Percentiles rank a stretch among this genome's conserved stretches.
These are phyloP conservation scores for Hecatera dysodea DNA, from an alignment of 2,888 invertebrate genomes.

Conservation along the genomic window DNA sequence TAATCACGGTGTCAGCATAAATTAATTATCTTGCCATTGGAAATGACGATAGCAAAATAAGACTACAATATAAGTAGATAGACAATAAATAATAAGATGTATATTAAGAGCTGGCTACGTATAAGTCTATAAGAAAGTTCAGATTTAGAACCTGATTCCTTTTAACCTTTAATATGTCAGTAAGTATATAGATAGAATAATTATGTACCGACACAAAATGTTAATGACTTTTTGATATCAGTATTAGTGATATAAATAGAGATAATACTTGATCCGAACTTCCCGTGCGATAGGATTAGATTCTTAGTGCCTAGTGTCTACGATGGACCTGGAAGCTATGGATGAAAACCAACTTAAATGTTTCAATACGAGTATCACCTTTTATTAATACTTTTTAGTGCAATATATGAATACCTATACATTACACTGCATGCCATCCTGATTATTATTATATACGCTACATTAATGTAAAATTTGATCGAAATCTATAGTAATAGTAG, in stretches of 20 bases:
- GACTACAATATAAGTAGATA: slow-evolving; percentile 3
- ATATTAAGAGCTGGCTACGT: slow-evolving; percentile 14
- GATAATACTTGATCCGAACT: slow-evolving; percentile 26
- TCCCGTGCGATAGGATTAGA: slow-evolving; percentile 25
- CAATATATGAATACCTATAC: too few species aligned
- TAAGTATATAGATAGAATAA: slow-evolving; percentile 6
- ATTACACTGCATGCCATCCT: too few species aligned
- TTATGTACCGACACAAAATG: slow-evolving; percentile 15
- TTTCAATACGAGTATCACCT: background rate
- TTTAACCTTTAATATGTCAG: slow-evolving; percentile 21
- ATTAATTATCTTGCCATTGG: background rate
- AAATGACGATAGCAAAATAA: slow-evolving; percentile 12
- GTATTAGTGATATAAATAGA: slow-evolving; percentile 39
- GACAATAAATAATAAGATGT: slow-evolving; percentile 18
- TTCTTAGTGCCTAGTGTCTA: background rate
- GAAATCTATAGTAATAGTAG: too few species aligned
- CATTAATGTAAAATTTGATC: too few species aligned
- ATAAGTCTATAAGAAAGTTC: slow-evolving; percentile 16
- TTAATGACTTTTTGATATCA: slow-evolving; percentile 32
- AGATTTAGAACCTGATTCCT: slow-evolving; percentile 36
- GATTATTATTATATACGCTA: too few species aligned
- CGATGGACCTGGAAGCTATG: background rate
- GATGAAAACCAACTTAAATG: background rate
- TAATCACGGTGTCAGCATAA: background rate
- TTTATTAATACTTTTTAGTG: background rate